Percentiles rank a stretch among this genome's conserved stretches.
These are phyloP conservation scores for Thaleichthys pacificus DNA, from an alignment of 2,797 vertebrate genomes.

Conservation along the genomic window DNA sequence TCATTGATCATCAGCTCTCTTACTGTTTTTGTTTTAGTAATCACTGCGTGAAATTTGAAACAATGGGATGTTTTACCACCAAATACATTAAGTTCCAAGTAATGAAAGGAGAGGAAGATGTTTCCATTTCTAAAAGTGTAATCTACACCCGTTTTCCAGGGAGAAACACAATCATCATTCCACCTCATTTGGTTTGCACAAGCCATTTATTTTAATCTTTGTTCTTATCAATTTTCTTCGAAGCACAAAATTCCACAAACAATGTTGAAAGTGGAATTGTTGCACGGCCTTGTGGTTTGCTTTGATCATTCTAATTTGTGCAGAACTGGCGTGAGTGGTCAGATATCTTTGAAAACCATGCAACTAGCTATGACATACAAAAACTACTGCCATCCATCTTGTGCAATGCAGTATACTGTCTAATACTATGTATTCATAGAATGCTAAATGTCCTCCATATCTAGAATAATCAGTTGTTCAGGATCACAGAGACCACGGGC, in stretches of 20 bases:
- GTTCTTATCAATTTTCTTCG: constrained; percentile 55
- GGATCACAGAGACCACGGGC: neutral
- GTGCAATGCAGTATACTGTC: constrained; percentile 36
- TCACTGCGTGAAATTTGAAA: constrained; percentile 45
- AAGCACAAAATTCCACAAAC: constrained; percentile 60
- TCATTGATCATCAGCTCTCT: constrained; percentile 23
- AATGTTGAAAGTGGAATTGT: constrained; percentile 45
- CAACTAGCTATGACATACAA: constrained; percentile 24
- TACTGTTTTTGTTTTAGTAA: constrained; percentile 48
- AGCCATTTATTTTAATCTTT: constrained; percentile 60
- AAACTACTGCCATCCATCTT: constrained; percentile 16
- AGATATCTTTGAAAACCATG: constrained; percentile 47
- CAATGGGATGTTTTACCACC: constrained; percentile 41
- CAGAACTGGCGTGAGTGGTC: constrained; percentile 25
- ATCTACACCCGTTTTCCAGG: constrained; percentile 57
- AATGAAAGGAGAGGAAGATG: constrained; percentile 65
- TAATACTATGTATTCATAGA: neutral
- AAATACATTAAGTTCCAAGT: constrained; percentile 35
- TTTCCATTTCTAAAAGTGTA: constrained; percentile 52
- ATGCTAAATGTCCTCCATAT: neutral
- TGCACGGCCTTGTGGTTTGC: constrained; percentile 56
- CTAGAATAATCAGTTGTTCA: neutral
- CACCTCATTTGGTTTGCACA: constrained; percentile 63
- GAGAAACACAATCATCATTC: constrained; percentile 66
- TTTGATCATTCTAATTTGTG: constrained; percentile 62